Conservation (phyloP, 2,113 vertebrate species). For the Acanthisitta chloris region DNA sequence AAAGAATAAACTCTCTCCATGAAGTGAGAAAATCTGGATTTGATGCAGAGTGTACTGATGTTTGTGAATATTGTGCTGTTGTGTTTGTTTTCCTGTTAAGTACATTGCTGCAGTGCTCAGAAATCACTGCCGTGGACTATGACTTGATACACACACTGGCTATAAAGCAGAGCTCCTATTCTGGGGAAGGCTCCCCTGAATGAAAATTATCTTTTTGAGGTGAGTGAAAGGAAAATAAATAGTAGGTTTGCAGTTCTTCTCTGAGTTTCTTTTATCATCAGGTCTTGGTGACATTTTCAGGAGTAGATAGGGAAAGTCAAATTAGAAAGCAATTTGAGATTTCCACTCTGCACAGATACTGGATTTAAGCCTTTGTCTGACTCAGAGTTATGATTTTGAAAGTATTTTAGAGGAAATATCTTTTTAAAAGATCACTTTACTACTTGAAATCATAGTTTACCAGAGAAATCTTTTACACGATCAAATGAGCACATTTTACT, state of each 20-base stretch:
- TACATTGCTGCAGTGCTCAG: neutral
- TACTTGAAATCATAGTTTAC: slow-evolving; percentile 44
- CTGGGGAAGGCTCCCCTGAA: neutral
- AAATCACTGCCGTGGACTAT: neutral
- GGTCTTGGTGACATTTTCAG: slow-evolving; percentile 52
- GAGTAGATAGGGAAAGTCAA: neutral
- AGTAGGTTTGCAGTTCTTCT: neutral
- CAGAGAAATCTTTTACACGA: slow-evolving; percentile 13
- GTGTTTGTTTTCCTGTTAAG: neutral
- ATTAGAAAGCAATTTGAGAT: slow-evolving; percentile 47
- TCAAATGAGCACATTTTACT: neutral
- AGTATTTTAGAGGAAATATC: slow-evolving; percentile 33
- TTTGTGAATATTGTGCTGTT: neutral
- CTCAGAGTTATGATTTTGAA: slow-evolving; percentile 15
- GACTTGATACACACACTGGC: neutral
- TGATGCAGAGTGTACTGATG: neutral
- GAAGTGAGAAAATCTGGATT: neutral
- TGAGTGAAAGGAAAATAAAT: neutral
- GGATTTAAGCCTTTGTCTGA: slow-evolving; percentile 1
- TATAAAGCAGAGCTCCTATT: neutral
- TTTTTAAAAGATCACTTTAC: slow-evolving; percentile 26
- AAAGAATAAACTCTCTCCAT: neutral
- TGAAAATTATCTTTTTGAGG: neutral
- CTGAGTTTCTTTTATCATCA: neutral
- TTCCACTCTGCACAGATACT: slow-evolving; percentile 15